These are phyloP conservation scores for Coluber constrictor DNA, from an alignment of 2,797 vertebrate genomes.

Conservation along the genomic window DNA sequence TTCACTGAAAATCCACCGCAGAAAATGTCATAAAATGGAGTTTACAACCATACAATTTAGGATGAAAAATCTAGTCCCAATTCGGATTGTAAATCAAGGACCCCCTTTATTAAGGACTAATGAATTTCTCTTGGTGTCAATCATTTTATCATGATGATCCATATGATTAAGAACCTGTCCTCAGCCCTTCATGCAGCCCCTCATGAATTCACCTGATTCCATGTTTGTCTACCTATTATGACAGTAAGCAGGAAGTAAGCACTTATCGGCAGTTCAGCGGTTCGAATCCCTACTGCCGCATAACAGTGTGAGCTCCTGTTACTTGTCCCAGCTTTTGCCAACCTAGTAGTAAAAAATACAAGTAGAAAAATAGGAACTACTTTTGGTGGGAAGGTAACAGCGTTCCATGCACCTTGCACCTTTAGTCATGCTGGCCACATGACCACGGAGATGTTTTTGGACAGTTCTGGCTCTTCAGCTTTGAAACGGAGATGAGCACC, in stretches of 20 bases:
- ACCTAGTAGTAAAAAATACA: no score
- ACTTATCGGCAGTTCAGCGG: neutral
- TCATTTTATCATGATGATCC: neutral
- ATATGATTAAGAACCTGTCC: neutral
- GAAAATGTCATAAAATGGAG: neutral
- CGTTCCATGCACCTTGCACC: no score
- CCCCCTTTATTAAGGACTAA: neutral
- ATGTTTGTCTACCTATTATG: neutral
- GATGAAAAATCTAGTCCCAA: neutral
- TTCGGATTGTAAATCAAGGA: neutral
- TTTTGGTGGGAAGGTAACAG: no score
- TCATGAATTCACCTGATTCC: neutral
- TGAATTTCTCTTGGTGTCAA: neutral
- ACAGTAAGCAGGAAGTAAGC: neutral
- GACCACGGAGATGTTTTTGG: no score
- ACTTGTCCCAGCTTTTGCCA: no score
- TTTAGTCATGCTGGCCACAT: no score
- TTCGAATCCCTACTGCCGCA: no score
- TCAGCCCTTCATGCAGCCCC: neutral
- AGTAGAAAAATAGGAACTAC: no score
- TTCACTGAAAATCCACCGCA: neutral
- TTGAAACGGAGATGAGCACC: no score
- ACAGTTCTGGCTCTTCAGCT: no score
- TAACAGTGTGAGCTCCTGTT: no score
- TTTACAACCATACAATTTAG: neutral